Conservation (phyloP, 2,113 vertebrate species). For the Bettongia penicillata region DNA sequence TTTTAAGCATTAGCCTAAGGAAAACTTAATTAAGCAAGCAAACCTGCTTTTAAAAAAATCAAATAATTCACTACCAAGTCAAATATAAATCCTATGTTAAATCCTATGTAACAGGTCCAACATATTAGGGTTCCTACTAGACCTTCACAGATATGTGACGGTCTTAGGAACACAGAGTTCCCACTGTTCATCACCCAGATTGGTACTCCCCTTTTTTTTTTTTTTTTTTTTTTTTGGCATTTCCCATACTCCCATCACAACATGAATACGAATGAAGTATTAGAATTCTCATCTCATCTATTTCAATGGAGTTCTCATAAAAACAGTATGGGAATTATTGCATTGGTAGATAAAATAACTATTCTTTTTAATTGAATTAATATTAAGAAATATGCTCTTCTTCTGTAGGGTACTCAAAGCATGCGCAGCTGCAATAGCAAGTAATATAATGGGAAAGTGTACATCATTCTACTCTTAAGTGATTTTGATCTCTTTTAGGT, state of each 20-base stretch:
- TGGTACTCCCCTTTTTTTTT: background rate
- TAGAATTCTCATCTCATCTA: background rate
- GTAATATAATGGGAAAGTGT: background rate
- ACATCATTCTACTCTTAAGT: background rate
- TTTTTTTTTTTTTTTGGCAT: background rate
- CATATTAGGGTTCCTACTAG: too few species aligned
- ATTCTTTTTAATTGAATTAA: background rate
- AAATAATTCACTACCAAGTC: background rate
- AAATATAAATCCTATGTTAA: background rate
- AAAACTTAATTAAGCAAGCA: background rate
- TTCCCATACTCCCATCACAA: background rate
- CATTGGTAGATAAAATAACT: background rate
- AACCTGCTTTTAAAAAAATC: slow-evolving; percentile 8
- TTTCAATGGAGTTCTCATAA: background rate
- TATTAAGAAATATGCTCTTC: background rate
- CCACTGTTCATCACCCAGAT: background rate
- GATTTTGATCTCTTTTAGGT: background rate
- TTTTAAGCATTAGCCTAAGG: background rate
- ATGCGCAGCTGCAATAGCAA: background rate
- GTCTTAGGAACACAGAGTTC: too few species aligned
- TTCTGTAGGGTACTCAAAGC: background rate
- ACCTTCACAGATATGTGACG: too few species aligned
- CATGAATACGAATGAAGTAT: background rate
- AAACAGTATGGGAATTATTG: background rate
- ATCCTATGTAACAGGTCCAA: background rate